Base-by-base conservation (phyloP, 2,113 vertebrate genomes). In the Carassius auratus region DNA sequence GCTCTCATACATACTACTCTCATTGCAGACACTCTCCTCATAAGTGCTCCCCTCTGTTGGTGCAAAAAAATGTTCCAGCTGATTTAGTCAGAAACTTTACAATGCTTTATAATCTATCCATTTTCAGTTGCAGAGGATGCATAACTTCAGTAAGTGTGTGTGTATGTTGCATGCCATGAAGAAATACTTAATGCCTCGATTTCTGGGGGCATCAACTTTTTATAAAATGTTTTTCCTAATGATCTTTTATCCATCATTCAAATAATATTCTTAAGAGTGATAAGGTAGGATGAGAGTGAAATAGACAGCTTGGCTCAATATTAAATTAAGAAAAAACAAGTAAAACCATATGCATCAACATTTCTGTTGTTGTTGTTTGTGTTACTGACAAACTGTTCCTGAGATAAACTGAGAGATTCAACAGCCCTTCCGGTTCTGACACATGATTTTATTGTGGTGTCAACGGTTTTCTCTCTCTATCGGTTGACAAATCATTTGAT, bases 1-100 rank as follows among this genome's bases (percentile, higher is more conserved):
- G 12, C 97, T 98, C 85, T 95, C 96, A 87, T 96, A 97, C 87
- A 97, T 4, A 83, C 96, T 98, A 90, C 93, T 96, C 85, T 98
- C 98, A 94, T 97, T 96, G 92, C 95, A 96, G 91, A 95, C 71
- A 86, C 95, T 97, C 75, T 96, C 95, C 85, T 97, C 97, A 74
- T 92, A 95, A 85, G 93, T 89, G 66, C 94, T 95, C 92, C 94
- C 96, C 86, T 97, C 96, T 96, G 83, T 10, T 81, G 14, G 52
- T 12, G 75, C 13, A 80, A 75, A 90, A 82, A 23, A 81, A 6
- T 12, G 88, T 68, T 55, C n/a, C 66, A 59, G 77, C 17, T 82
- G 1, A 74, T 19, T 45, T 23, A 13, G 76, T 84, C 42, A 84
- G 42, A 5, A 76, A 0, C 64, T 48, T 5, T n/a, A 5, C 3